Evolutionary conservation across 2,888 invertebrate species (phyloP), one percentile per base, ranked within the genome.

Genomic region (Griposia aprilina): DNA sequence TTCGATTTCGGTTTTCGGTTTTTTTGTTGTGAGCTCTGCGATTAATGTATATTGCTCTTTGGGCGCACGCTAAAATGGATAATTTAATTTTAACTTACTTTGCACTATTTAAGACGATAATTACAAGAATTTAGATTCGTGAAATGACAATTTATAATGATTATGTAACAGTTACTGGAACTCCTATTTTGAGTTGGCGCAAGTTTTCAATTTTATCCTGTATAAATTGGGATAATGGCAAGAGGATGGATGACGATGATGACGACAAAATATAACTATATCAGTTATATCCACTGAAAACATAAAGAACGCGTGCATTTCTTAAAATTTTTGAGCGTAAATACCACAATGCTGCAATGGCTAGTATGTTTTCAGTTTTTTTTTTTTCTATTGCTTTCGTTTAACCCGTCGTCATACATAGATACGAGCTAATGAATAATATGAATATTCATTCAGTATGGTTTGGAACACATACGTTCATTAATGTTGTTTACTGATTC

Each of bases 401-500:
- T 45, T 41, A 5, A 5, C 41, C 6, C 13, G 3, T 23, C 62
- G 48, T 74, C 57, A 72, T 72, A 57, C 62, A 66, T 36, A 70
- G 15, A 62, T 84, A 65, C 36, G 26, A 57, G 15, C 15, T 26
- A 67, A 70, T 85, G 65, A 74, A 65, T 85, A 85, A 81, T 50
- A 26, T 71, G 59, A 63, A 72, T 59, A 62, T 81, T 82, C 81
- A 84, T 80, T 82, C 72, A 81, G 36, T 70, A 30, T n/a, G 52
- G 41, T 59, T 75, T 63, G 52, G 59, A 71, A 66, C 4, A 20
- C 50, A 50, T 75, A 66, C 65, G 69, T 83, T 77, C 77, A 88
- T 86, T 83, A 85, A 72, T 72, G 76, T 84, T 80, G 82, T 83
- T 83, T 81, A 74, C 80, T 60, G 36, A 66, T 69, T 72, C 11